phyloP scores from a whole-genome alignment of 2,113 vertebrate species.

The Tragelaphus strepsiceros region DNA sequence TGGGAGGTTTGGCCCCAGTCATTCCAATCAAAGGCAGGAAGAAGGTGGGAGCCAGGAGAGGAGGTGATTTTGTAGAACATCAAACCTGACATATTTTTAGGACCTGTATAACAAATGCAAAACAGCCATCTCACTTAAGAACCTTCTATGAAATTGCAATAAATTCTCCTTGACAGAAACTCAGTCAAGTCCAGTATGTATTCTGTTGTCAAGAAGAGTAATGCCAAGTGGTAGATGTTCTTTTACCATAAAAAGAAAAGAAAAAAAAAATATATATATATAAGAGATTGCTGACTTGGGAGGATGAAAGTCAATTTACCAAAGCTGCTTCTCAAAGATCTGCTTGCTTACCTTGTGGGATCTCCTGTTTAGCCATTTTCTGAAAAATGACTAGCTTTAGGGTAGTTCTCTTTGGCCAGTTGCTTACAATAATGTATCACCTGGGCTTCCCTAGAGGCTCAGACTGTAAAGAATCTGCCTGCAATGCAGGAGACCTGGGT shows the following conservation, averaged over 20 bases:
- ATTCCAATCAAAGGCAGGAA: background rate
- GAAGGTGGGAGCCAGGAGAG: background rate
- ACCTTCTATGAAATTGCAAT: slow-evolving; percentile 49
- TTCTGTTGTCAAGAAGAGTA: slow-evolving; percentile 57
- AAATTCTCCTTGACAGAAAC: slow-evolving; percentile 63
- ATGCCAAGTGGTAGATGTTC: background rate
- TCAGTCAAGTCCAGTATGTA: slow-evolving; percentile 56
- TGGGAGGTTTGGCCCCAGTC: background rate
- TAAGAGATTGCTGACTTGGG: background rate
- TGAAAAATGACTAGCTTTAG: background rate
- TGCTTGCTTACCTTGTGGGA: background rate
- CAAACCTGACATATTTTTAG: slow-evolving; percentile 52
- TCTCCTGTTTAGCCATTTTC: background rate
- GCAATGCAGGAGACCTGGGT: background rate
- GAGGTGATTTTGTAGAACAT: slow-evolving; percentile 38
- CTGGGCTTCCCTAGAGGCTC: background rate
- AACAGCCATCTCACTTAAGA: slow-evolving; percentile 59
- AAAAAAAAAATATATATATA: background rate
- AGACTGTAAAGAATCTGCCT: background rate
- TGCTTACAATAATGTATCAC: background rate
- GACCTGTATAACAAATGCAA: slow-evolving; percentile 54
- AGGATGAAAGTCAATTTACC: background rate
- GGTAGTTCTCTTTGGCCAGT: background rate
- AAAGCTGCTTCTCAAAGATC: background rate
- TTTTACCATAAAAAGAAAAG: background rate